These are phyloP conservation scores for Crypturellus undulatus DNA, from an alignment of 2,113 vertebrate species.

Conservation along the genomic window DNA sequence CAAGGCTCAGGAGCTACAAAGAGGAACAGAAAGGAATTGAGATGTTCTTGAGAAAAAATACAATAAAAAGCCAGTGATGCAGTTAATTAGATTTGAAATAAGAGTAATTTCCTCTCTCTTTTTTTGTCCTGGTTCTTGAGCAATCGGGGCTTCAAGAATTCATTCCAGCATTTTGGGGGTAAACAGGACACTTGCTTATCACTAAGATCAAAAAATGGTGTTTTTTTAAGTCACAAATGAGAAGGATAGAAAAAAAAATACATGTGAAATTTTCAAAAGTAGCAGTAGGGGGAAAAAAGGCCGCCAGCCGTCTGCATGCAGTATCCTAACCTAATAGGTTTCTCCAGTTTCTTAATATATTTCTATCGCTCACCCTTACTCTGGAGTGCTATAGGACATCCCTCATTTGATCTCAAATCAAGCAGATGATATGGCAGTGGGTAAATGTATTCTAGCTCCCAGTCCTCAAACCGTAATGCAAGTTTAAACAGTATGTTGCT, in stretches of 20 bases:
- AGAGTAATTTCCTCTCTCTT: constrained; percentile 1
- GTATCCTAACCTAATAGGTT: constrained; percentile 38
- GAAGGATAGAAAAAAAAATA: not conserved
- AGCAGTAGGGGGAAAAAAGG: not conserved
- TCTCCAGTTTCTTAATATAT: constrained; percentile 63
- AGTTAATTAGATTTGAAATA: constrained; percentile 41
- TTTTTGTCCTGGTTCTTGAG: not conserved
- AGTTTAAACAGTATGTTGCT: constrained; percentile 68
- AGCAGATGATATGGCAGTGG: constrained; percentile 65
- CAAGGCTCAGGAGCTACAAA: constrained; percentile 10
- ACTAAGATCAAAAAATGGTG: not conserved
- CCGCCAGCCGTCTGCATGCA: constrained; percentile 15
- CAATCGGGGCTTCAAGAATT: not conserved
- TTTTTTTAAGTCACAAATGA: not conserved
- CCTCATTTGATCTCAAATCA: constrained; percentile 75
- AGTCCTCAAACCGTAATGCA: constrained; percentile 57
- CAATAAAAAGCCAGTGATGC: constrained; percentile 3
- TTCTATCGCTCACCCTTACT: constrained; percentile 50
- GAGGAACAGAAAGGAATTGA: constrained; percentile 34
- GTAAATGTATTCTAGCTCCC: constrained; percentile 68
- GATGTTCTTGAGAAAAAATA: constrained; percentile 40
- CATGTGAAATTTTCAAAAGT: not conserved
- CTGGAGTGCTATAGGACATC: constrained; percentile 68
- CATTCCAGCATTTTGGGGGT: not conserved
- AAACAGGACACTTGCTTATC: not conserved